Evolutionary conservation across 2,888 invertebrate genomes (phyloP).

Genomic region (Noctuana brunneofusca): DNA sequence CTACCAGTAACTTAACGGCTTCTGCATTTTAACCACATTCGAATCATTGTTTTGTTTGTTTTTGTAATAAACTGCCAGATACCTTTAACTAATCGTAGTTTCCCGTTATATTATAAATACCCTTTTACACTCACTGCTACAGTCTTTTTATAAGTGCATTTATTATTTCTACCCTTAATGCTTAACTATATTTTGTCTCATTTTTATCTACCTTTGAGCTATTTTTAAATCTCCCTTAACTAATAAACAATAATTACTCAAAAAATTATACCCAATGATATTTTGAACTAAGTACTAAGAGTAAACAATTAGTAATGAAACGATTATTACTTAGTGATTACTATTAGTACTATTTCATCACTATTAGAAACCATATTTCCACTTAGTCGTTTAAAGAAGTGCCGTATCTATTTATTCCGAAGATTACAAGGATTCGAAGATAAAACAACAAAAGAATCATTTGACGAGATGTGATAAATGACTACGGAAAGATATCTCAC

Average conservation of each 20-base stretch:
- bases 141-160: neutral
- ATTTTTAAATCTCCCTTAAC: no score
- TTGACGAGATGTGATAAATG: neutral
- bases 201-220: no score
- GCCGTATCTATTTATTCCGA: neutral
- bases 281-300: neutral
- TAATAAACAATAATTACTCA: no score
- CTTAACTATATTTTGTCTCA: neutral
- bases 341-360: no score
- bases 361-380: no score
- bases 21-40: constrained; percentile 60
- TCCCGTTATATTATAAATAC: constrained; percentile 5
- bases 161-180: neutral
- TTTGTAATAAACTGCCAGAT: constrained; percentile 55
- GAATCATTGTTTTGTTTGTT: constrained; percentile 64
- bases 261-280: neutral
- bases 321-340: no score
- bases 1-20: constrained; percentile 49
- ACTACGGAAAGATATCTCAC: neutral
- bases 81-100: constrained; percentile 23
- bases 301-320: no score
- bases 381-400: no score
- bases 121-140: neutral
- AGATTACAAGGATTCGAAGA: neutral
- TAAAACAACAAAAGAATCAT: neutral